Evolutionary conservation across 2,113 vertebrate genomes (phyloP).

Genomic region (Melospiza georgiana): DNA sequence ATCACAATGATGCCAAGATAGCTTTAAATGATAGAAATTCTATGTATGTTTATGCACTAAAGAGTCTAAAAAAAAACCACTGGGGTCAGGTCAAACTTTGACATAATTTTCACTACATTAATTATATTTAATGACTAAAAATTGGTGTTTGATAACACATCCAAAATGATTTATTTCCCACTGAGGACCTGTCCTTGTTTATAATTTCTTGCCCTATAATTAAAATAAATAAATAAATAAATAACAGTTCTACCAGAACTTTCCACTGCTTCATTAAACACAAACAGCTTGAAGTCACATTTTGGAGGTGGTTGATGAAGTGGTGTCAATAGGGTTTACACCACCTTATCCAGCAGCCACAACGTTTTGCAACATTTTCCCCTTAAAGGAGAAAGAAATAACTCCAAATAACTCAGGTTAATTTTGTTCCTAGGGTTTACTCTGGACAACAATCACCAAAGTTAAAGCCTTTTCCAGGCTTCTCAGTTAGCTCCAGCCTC

Average conservation of each 20-base stretch:
- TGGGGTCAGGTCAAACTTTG: neutral
- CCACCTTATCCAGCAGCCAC: neutral
- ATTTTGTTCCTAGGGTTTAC: neutral
- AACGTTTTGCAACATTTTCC: neutral
- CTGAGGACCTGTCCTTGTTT: neutral
- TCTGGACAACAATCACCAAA: neutral
- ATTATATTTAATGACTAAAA: neutral
- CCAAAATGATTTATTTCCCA: neutral
- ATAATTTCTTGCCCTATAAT: neutral
- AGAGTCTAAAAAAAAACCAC: neutral
- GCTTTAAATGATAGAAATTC: conserved; percentile 38
- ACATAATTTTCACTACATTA: neutral
- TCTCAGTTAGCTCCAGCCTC: accelerated
- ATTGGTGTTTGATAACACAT: neutral
- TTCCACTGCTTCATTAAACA: neutral
- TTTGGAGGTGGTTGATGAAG: neutral
- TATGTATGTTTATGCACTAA: neutral
- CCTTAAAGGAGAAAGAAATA: neutral
- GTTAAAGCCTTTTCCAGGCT: neutral
- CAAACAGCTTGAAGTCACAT: neutral
- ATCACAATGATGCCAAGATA: conserved; percentile 47
- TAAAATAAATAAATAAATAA: neutral
- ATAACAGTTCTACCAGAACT: neutral
- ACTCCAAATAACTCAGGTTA: neutral
- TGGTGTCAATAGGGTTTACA: neutral